Evolutionary conservation across 1,140 invertebrate genomes (phyloP).

Genomic region (Hylyphantes graminicola): DNA sequence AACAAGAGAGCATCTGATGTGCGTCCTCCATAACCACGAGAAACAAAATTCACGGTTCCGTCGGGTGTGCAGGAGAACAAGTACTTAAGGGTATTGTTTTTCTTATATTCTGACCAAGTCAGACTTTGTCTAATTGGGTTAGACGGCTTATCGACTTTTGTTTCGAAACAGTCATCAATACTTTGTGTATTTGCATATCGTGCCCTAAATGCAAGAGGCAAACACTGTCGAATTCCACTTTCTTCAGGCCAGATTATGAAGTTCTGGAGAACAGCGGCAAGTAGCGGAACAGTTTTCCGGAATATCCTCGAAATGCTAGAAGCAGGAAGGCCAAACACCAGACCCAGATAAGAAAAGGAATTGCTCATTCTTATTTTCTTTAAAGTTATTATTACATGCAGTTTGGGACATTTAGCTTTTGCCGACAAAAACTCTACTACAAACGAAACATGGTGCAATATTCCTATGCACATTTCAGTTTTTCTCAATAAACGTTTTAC

Average conservation of each 20-base stretch:
- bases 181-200: constrained; percentile 1
- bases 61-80: constrained; percentile 62
- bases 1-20: constrained; percentile 64
- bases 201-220: not conserved
- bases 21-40: constrained; percentile 17
- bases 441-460: not conserved
- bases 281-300: not conserved
- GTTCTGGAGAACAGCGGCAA: constrained; percentile 6
- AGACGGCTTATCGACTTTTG: constrained; percentile 59
- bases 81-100: constrained; percentile 63
- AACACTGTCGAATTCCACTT: not conserved
- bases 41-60: constrained; percentile 64
- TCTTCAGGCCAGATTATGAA: constrained; percentile 9
- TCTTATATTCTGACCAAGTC: constrained; percentile 61
- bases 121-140: constrained; percentile 23
- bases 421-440: not conserved
- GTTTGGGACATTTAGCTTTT: not conserved
- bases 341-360: not conserved
- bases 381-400: not conserved
- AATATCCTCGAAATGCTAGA: not conserved
- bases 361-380: constrained; percentile 8
- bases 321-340: constrained; percentile 4
- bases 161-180: constrained; percentile 62
- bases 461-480: constrained; percentile 5
- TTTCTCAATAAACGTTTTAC: not conserved